Base-by-base conservation (phyloP, 1,140 invertebrate species). In the Drosophila athabasca region DNA sequence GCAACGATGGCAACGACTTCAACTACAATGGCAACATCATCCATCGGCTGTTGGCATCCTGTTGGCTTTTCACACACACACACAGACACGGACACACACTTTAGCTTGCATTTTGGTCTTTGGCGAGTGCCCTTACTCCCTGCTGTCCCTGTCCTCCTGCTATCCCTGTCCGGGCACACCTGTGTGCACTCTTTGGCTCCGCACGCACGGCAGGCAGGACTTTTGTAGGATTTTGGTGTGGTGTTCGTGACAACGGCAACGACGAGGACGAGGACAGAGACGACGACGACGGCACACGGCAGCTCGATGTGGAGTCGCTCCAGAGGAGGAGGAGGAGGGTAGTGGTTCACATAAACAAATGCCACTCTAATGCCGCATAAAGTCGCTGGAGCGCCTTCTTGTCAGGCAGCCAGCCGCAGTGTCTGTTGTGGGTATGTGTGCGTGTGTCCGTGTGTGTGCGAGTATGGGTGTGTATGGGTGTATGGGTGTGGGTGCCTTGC, bases 291-390 rank as follows among this genome's bases (percentile, higher is more conserved):
- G 53, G 35, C 41, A 65, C 35, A 39, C 35, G 35, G 45, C 59
- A 79, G 55, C 66, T 75, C 66, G 57, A 70, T 57, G 72, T 50
- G 59, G 35, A 8, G 8, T 17, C 43, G 19, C 15, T 4, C 17
- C 19, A n/a, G n/a, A n/a, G n/a, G n/a, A n/a, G n/a, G 15, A 26
- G 22, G 9, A 24, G 57, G 52, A 54, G 59, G 67, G 52, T 53
- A 52, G 55, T 45, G 71, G 67, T 78, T 82, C 83, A 49, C 79
- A 88, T 83, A 89, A 82, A 85, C 81, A 88, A 85, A 88, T 87
- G 84, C 84, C 80, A 85, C 81, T 85, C 81, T 85, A 85, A 85
- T 85, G 83, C 81, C 81, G 72, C 82, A 80, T 65, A 85, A 76
- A 84, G 72, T 84, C 80, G 82, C 48, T 50, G 49, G 61, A 76